Conservation (phyloP, 2,888 invertebrate genomes). For the Epirrhoe tristata region DNA sequence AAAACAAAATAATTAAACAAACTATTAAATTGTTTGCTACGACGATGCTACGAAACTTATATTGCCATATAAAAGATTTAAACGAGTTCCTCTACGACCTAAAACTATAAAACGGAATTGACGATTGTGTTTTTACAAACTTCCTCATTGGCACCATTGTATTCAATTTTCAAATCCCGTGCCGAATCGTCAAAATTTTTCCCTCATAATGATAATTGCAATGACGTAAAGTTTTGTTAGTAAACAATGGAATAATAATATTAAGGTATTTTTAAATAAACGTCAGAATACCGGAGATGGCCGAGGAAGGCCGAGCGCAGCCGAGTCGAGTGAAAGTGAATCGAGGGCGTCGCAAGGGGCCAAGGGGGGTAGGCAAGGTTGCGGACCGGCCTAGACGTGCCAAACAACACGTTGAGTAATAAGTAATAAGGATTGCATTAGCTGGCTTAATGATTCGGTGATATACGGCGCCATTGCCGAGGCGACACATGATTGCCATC, state of each 20-base stretch:
- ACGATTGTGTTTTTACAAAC: constrained; percentile 12
- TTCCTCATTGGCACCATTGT: constrained; percentile 40
- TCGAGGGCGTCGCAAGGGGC: constrained; percentile 53
- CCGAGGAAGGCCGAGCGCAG: constrained; percentile 62
- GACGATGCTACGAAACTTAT: constrained; percentile 24
- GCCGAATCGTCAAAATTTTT: constrained; percentile 29
- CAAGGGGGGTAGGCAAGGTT: constrained; percentile 67
- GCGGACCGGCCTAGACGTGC: constrained; percentile 76
- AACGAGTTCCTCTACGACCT: constrained; percentile 28
- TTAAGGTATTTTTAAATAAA: constrained; percentile 51
- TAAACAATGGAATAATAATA: constrained; percentile 33
- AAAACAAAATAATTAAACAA: neutral
- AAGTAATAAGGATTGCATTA: constrained; percentile 77
- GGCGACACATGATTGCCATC: constrained; percentile 48
- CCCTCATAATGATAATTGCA: constrained; percentile 18
- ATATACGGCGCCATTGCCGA: constrained; percentile 67
- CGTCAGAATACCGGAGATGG: constrained; percentile 55
- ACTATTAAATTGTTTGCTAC: constrained; percentile 2
- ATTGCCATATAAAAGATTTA: constrained; percentile 55
- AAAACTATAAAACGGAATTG: constrained; percentile 1
- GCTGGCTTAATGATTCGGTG: constrained; percentile 66
- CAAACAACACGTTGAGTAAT: constrained; percentile 79
- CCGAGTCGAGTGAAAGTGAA: constrained; percentile 75
- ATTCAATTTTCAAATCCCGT: constrained; percentile 36
- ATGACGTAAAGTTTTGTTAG: constrained; percentile 21